Conservation (phyloP, 2,113 vertebrate species). For the Canis aureus region DNA sequence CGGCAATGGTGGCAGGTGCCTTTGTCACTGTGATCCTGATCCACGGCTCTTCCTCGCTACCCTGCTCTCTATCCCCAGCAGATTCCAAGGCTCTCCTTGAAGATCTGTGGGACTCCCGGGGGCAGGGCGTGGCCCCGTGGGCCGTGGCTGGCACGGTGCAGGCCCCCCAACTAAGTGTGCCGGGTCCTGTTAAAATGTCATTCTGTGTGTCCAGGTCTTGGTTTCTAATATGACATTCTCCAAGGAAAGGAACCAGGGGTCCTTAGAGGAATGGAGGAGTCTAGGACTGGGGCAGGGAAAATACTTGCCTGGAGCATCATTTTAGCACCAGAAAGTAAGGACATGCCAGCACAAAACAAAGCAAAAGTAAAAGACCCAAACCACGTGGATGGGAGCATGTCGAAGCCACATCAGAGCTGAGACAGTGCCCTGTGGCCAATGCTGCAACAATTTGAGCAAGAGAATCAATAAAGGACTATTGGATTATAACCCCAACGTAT, state of each 20-base stretch:
- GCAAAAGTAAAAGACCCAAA: neutral
- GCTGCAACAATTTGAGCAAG: neutral
- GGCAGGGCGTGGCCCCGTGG: neutral
- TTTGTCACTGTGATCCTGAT: neutral
- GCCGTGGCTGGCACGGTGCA: too few species aligned
- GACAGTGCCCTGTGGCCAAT: neutral
- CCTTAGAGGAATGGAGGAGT: neutral
- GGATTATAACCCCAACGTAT: neutral
- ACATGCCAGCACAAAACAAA: neutral
- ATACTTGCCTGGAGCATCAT: neutral
- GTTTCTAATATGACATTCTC: neutral
- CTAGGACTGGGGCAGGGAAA: neutral
- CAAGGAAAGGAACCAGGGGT: neutral
- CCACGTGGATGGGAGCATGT: neutral
- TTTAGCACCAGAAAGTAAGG: neutral
- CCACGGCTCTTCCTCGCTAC: neutral
- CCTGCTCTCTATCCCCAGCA: neutral
- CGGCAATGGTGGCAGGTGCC: fast-evolving
- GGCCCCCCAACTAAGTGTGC: neutral
- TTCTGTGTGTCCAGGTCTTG: neutral
- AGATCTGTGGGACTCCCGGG: neutral
- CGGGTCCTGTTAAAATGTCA: too few species aligned
- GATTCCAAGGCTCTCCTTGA: neutral
- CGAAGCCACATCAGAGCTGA: neutral
- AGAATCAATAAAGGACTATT: neutral